Evolutionary conservation across 2,888 invertebrate genomes (phyloP), one percentile per base, ranked within the genome.

Genomic region (Dione vanillae): DNA sequence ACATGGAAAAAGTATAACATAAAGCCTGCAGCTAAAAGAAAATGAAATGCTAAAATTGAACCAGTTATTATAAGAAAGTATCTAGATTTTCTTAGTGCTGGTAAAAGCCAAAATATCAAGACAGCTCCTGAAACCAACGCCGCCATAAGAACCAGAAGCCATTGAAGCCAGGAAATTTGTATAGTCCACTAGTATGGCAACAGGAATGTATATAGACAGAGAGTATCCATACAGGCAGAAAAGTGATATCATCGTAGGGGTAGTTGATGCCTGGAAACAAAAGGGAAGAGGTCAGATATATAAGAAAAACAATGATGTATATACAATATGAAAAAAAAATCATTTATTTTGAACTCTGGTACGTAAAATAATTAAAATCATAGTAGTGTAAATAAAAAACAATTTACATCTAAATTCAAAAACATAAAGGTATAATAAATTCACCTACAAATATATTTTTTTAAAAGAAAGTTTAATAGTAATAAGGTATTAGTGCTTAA

Each of bases 161-260:
- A 99, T 82, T 98, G 98, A 41, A 99, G 93, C 95, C 96, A 95
- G 27, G 94, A 94, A 14, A 96, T 94, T 86, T 96, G 97, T 79
- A 99, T 97, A 0, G 97, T 96, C 98, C 98, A 99, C n/a, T 51
- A 99, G 92, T 75, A 99, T 95, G 2, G 98, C 97, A 10, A 98
- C 96, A 6, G 99, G 99, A 81, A 99, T 96, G 90, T 98, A 99
- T 81, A 99, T 97, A 43, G 98, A 96, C 58, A 99, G 92, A 0
- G 98, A 98, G 88, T 99, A 99, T 10, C 99, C 99, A 83, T 99
- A 99, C 11, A 99, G 94, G 86, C 98, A 99, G 83, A 99, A 95
- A 11, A 99, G 94, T 76, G 99, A 98, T 78, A 99, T 94, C 83
- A 98, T 94, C 20, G 96, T 94, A 20, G 96, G 96, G 0, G 94